phyloP scores from a whole-genome alignment of 2,797 vertebrate species.

The Chelidonichthys spinosus region DNA sequence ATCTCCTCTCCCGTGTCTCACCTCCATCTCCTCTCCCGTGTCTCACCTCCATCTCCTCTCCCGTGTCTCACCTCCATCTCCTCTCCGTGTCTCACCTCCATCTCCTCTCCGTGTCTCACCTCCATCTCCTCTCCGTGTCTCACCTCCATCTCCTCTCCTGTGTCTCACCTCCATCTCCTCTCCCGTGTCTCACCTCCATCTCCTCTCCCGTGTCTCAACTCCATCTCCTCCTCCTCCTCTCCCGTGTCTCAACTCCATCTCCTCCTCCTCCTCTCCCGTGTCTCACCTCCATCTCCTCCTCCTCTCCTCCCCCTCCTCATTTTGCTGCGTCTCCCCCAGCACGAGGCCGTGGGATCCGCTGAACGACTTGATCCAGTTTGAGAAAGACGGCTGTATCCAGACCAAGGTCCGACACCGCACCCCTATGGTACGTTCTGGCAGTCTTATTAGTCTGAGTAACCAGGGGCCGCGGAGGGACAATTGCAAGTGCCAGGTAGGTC shows the following conservation, averaged over 20 bases:
- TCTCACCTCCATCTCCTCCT: neutral
- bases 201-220: neutral
- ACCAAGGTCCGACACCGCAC: slow-evolving; percentile 98
- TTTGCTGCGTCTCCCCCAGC: slow-evolving; percentile 70
- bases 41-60: too few relatives aligned
- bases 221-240: neutral
- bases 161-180: too few relatives aligned
- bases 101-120: neutral
- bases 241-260: accelerated
- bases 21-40: too few relatives aligned
- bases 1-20: neutral
- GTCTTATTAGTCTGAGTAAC: slow-evolving; percentile 88
- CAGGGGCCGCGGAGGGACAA: slow-evolving; percentile 84
- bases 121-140: neutral
- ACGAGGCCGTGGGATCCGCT: slow-evolving; percentile 98
- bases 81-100: accelerated
- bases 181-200: too few relatives aligned
- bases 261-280: accelerated
- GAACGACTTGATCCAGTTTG: slow-evolving; percentile 98
- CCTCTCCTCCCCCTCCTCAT: neutral
- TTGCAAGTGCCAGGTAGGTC: slow-evolving; percentile 84
- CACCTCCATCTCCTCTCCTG: neutral
- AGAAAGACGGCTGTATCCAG: slow-evolving; percentile 97
- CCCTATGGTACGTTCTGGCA: slow-evolving; percentile 95
- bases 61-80: neutral